These are phyloP conservation scores for Acleris holmiana DNA, from an alignment of 2,888 invertebrate genomes.

Conservation along the genomic window DNA sequence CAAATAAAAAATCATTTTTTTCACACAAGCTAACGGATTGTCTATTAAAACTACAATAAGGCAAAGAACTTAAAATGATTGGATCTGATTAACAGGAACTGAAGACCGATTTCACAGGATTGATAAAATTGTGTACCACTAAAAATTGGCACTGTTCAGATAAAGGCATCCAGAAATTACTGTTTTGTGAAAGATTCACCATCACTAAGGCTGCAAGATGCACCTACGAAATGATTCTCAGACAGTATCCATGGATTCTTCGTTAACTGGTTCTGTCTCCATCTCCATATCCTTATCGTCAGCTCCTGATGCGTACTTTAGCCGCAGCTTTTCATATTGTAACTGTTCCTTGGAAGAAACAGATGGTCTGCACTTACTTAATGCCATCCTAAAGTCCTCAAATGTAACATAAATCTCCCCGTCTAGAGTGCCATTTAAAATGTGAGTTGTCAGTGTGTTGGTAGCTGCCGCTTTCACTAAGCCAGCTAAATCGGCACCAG, in stretches of 20 bases:
- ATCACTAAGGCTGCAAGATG: conserved; percentile 52
- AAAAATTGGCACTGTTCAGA: conserved; percentile 17
- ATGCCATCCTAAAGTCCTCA: conserved; percentile 90
- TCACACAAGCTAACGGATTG: conserved; percentile 35
- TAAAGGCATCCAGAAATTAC: not conserved
- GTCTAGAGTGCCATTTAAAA: conserved; percentile 81
- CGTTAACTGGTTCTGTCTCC: conserved; percentile 79
- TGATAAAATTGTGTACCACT: conserved; percentile 14
- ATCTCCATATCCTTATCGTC: conserved; percentile 83
- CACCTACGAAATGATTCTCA: conserved; percentile 59
- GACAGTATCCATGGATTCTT: conserved; percentile 81
- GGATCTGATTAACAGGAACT: conserved; percentile 41
- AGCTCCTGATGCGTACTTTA: conserved; percentile 85
- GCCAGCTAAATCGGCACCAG: conserved; percentile 97
- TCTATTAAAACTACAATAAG: conserved; percentile 15
- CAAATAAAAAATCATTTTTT: not conserved
- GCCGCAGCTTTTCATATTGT: conserved; percentile 89
- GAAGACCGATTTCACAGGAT: conserved; percentile 20
- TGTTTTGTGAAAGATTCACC: conserved; percentile 20
- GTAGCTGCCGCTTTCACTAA: conserved; percentile 95
- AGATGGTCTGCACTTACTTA: conserved; percentile 93
- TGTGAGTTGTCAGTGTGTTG: conserved; percentile 90
- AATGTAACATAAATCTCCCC: conserved; percentile 86
- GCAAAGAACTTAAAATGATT: conserved; percentile 45
- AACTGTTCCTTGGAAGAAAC: conserved; percentile 91